Evolutionary conservation across 2,888 invertebrate genomes (phyloP).

Genomic region (Pterostichus niger): DNA sequence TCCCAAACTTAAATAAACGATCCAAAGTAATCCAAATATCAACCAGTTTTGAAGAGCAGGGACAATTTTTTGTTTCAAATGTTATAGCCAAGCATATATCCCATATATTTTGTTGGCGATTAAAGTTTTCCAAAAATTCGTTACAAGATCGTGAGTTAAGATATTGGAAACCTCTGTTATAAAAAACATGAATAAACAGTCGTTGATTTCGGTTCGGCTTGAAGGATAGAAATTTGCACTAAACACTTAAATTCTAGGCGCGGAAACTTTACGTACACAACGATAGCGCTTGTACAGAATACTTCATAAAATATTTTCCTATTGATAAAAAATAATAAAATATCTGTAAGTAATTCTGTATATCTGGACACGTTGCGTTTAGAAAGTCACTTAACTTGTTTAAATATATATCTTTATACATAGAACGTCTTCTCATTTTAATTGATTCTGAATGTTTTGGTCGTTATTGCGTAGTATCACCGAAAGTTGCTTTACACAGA

Average conservation of each 20-base stretch:
- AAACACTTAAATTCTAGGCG: slow-evolving; percentile 65
- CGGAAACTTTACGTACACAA: slow-evolving; percentile 60
- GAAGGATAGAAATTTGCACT: slow-evolving; percentile 58
- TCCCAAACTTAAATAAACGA: slow-evolving; percentile 10
- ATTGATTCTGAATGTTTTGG: slow-evolving; percentile 69
- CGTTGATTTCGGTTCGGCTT: slow-evolving; percentile 58
- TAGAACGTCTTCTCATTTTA: slow-evolving; percentile 36
- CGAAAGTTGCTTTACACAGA: slow-evolving; percentile 69
- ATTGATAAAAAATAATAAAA: slow-evolving; percentile 64
- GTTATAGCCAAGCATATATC: too few relatives aligned
- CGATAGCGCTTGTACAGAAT: slow-evolving; percentile 62
- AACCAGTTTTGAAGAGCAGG: too few relatives aligned
- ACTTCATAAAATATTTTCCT: slow-evolving; percentile 57
- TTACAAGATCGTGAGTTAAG: not conserved
- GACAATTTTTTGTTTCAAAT: too few relatives aligned
- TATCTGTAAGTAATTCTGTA: slow-evolving; percentile 62
- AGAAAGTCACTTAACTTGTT: slow-evolving; percentile 60
- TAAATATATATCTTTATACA: slow-evolving; percentile 58
- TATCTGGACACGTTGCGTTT: slow-evolving; percentile 64
- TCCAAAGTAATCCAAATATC: too few relatives aligned
- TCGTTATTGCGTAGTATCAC: slow-evolving; percentile 76
- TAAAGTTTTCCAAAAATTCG: not conserved
- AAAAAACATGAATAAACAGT: slow-evolving; percentile 17
- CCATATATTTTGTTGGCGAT: not conserved
- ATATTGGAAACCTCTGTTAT: slow-evolving; percentile 3